Conservation (phyloP, 2,797 vertebrate species). For the Catostomus latipinnis region DNA sequence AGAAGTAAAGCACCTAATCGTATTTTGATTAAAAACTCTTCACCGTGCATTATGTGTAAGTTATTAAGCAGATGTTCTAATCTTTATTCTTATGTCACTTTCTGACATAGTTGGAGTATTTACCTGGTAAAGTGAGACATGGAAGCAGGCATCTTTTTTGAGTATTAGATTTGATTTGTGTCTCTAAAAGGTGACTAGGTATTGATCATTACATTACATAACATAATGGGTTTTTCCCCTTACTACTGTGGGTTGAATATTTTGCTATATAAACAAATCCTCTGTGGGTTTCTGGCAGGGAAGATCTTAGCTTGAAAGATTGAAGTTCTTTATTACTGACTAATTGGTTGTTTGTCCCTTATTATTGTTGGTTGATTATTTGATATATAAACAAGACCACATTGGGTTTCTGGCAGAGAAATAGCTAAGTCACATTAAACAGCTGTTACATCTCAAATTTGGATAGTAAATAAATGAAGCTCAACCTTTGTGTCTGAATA, state of each 20-base stretch:
- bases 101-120: neutral
- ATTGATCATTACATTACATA: neutral
- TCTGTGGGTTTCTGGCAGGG: too few species aligned
- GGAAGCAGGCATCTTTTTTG: too few species aligned
- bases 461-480: neutral
- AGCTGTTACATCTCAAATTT: neutral
- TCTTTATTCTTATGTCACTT: slow-evolving; percentile 20
- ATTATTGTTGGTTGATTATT: too few species aligned
- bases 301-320: too few species aligned
- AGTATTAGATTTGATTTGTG: too few species aligned
- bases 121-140: neutral
- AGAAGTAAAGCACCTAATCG: slow-evolving; percentile 67
- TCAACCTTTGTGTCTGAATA: slow-evolving; percentile 5
- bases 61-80: slow-evolving; percentile 26
- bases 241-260: neutral
- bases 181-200: too few species aligned
- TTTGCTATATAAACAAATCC: neutral
- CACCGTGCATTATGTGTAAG: slow-evolving; percentile 1
- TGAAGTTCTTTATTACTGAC: too few species aligned
- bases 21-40: slow-evolving; percentile 72
- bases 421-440: neutral
- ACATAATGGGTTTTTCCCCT: neutral
- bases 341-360: too few species aligned
- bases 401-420: neutral
- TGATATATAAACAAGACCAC: neutral